These are phyloP conservation scores for Ladona fulva DNA, from an alignment of 1,140 invertebrate genomes.

Conservation along the genomic window DNA sequence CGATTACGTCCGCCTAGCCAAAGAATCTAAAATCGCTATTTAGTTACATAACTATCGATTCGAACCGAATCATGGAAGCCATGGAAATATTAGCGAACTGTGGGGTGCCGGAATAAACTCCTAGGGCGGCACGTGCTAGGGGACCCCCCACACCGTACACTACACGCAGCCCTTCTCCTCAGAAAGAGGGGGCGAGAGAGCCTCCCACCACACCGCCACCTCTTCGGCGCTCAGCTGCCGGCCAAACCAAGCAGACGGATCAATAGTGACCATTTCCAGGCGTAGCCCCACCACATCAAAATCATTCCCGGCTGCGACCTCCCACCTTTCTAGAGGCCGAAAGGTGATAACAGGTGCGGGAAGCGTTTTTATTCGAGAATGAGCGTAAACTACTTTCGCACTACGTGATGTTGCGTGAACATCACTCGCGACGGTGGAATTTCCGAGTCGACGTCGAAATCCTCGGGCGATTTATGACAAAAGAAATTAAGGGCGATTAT, in stretches of 20 bases:
- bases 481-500: no score
- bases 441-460: no score
- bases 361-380: background rate
- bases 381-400: background rate
- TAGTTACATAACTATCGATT: no score
- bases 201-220: background rate
- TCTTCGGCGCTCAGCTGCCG: background rate
- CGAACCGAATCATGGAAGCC: no score
- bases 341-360: background rate
- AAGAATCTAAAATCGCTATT: no score
- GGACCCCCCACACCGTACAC: background rate
- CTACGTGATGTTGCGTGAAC: background rate
- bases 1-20: no score
- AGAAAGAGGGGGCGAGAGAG: background rate
- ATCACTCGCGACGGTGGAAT: no score
- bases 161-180: background rate
- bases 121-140: background rate
- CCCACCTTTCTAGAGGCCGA: background rate
- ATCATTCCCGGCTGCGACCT: background rate
- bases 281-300: background rate
- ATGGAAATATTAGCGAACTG: no score
- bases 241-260: background rate
- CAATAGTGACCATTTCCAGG: background rate
- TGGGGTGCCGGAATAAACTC: no score
- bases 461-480: no score